Evolutionary conservation across 1,140 invertebrate species (phyloP).

Genomic region (Ceratosolen solmsi): DNA sequence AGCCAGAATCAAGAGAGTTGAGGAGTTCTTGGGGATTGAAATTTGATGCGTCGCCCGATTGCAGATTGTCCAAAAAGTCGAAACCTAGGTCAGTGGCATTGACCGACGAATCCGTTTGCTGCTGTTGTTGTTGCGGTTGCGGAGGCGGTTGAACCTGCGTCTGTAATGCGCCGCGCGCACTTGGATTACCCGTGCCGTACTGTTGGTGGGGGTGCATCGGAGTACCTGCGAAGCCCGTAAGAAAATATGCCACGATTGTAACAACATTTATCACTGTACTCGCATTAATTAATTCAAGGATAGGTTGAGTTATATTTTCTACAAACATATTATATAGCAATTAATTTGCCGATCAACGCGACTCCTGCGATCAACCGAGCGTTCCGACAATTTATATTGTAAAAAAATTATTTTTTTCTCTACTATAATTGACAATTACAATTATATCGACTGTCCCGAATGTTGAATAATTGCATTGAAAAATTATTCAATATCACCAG

Average conservation of each 20-base stretch:
- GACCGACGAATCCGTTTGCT: conserved; percentile 67
- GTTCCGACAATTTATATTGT: no score
- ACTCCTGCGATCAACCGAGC: no score
- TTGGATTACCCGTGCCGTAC: conserved; percentile 67
- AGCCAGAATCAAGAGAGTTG: conserved; percentile 79
- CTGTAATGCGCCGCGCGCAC: conserved; percentile 36
- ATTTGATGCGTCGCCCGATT: conserved; percentile 79
- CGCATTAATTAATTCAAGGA: not conserved
- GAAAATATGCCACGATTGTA: not conserved
- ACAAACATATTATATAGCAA: no score
- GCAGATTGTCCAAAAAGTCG: conserved; percentile 86
- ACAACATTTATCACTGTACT: not conserved
- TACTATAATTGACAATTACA: no score
- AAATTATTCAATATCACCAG: no score
- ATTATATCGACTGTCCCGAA: no score
- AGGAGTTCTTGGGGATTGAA: conserved; percentile 85
- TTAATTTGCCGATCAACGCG: no score
- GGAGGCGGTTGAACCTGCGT: conserved; percentile 59
- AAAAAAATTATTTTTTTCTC: no score
- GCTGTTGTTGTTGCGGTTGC: conserved; percentile 64
- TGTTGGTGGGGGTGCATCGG: conserved; percentile 71
- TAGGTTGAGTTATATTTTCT: no score
- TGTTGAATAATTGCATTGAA: no score
- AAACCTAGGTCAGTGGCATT: conserved; percentile 81
- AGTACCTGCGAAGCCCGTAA: conserved; percentile 59